Evolutionary conservation across 2,113 vertebrate genomes (phyloP), one percentile per base, ranked within the genome.

Genomic region (Clarias batrachus): DNA sequence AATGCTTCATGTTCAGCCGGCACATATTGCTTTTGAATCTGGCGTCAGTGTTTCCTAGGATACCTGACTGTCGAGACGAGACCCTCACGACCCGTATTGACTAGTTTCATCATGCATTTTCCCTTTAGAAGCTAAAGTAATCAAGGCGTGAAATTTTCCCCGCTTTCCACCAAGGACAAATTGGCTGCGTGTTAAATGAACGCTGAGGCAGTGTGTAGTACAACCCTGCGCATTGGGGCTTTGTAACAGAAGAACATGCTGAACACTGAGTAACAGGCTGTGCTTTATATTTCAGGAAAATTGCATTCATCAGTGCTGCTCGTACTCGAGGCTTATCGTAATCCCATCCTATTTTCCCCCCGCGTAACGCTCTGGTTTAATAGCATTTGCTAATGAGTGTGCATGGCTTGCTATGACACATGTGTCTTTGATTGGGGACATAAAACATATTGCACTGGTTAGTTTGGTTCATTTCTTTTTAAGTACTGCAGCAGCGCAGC

Each of bases 41-140:
- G 74, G 77, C 62, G 30, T 56, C 63, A 54, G 13, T 17, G 70
- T 78, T 85, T 81, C 63, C 52, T 70, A 60, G 76, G 85, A 81
- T 79, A 71, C 27, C 52, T 54, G 27, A 56, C 30, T 3, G 21
- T 16, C 23, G 10, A 56, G 48, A 85, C n/a, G 71, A 81, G 77
- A 85, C 27, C 76, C 48, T 86, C 19, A 27, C 16, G 65, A 71
- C 77, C 77, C 63, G 54, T 86, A 78, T 62, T 66, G 76, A 85
- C 62, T 30, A 57, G 27, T 71, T 57, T 81, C 2, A 17, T 85
- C 62, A 80, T 21, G 19, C 17, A 4, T 57, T 66, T 79, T 85
- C 3, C 27, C 25, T 63, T 66, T 14, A 1, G 3, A 30, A 56
- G 17, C 8, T 33, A 33, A 33, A 77, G 25, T 17, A 62, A 63